Evolutionary conservation across 2,888 invertebrate species (phyloP), one percentile per base, ranked within the genome.

Genomic region (Nemotelus pantherinus): DNA sequence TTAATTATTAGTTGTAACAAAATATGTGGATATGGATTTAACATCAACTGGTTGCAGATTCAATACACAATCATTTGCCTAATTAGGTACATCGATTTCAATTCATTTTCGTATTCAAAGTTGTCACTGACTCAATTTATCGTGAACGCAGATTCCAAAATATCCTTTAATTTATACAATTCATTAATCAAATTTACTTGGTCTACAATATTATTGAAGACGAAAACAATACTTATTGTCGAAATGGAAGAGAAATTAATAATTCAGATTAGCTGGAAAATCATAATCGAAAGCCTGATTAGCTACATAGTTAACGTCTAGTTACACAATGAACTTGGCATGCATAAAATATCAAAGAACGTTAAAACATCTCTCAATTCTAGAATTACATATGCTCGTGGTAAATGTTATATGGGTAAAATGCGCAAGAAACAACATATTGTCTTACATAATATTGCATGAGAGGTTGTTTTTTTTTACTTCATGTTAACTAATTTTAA

Each of bases 51-150:
- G 47, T 74, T 74, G 60, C 60, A 60, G 50, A 10, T 74, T 63
- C 60, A 63, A 60, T 74, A 74, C 60, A 74, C 63, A 64, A 68
- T 68, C 67, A 63, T 75, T 43, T 75, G 70, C 76, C 71, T 76
- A 78, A 77, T 76, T 76, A 80, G 74, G 71, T 78, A 78, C 78
- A 80, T 78, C 77, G 72, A 78, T 78, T 64, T 55, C 25, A 67
- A 71, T 63, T 76, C 65, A 79, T 83, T 81, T 84, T 86, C 87
- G 86, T 86, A 86, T 86, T 86, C 86, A 86, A 86, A 86, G 86
- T 87, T 86, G 85, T 86, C 85, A 86, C 86, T 85, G 85, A 83
- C 85, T 86, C 25, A 25, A 53, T 55, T 39, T 57, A 44, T 70
- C 10, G 39, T 72, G 1, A 45, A 44, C 47, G 25, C 4, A 58